A percentile compares a stretch with the other conserved stretches of the same genome.
Conservation (phyloP, 2,888 invertebrate species). For the Lasiommata megera region DNA sequence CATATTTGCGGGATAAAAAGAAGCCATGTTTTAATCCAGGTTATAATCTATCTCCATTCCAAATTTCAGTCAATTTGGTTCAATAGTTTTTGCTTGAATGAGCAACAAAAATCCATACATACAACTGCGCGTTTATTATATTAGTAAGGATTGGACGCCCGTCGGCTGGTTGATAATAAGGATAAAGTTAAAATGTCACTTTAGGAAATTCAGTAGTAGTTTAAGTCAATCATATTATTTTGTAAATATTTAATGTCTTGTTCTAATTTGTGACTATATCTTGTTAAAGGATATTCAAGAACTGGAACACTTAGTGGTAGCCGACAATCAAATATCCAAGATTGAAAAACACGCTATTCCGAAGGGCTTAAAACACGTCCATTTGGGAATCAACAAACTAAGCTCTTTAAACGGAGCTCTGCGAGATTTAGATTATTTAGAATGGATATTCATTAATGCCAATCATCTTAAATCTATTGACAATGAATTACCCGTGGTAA, state of each 20-base stretch:
- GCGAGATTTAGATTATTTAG: slow-evolving; percentile 86
- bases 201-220: too few relatives aligned
- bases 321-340: slow-evolving; percentile 88
- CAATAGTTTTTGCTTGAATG: too few relatives aligned
- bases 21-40: too few relatives aligned
- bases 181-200: too few relatives aligned
- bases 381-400: slow-evolving; percentile 88
- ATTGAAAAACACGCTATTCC: slow-evolving; percentile 88
- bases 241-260: too few relatives aligned
- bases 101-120: too few relatives aligned
- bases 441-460: slow-evolving; percentile 89
- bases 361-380: slow-evolving; percentile 84
- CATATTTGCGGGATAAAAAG: too few relatives aligned
- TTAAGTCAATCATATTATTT: not conserved
- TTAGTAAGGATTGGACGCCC: too few relatives aligned
- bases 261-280: slow-evolving; percentile 24
- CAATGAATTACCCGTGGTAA: slow-evolving; percentile 86
- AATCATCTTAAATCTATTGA: slow-evolving; percentile 89
- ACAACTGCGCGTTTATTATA: too few relatives aligned
- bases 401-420: slow-evolving; percentile 88
- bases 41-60: too few relatives aligned
- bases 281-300: slow-evolving; percentile 68
- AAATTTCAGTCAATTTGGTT: too few relatives aligned
- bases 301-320: slow-evolving; percentile 86
- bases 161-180: too few relatives aligned